phyloP scores from a whole-genome alignment of 2,888 invertebrate species.

The Meganola albula region DNA sequence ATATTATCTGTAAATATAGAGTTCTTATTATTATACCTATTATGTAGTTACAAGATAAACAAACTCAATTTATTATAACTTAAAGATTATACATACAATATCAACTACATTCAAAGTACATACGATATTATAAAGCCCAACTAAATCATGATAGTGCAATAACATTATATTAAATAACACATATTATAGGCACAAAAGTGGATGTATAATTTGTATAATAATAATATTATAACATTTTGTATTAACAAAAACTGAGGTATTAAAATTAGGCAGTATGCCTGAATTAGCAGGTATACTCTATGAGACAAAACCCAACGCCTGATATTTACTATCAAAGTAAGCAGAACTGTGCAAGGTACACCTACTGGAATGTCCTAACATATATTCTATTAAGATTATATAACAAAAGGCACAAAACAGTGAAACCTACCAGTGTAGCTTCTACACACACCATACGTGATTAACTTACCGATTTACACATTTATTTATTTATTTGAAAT shows the following conservation, averaged over 20 bases:
- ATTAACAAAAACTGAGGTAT: conserved; percentile 59
- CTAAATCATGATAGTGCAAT: conserved; percentile 60
- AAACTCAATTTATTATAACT: conserved; percentile 67
- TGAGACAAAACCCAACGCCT: neutral
- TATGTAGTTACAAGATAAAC: conserved; percentile 67
- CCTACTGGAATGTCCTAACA: conserved; percentile 66
- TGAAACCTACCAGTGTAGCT: conserved; percentile 57
- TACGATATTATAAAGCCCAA: conserved; percentile 59
- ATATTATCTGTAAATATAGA: conserved; percentile 78
- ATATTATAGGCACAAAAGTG: conserved; percentile 70
- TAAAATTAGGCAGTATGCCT: conserved; percentile 3
- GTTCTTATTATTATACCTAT: conserved; percentile 68
- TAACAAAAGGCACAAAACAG: conserved; percentile 72
- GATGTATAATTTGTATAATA: conserved; percentile 48
- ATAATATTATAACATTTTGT: conserved; percentile 50
- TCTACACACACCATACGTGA: conserved; percentile 56
- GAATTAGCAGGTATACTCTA: conserved; percentile 1
- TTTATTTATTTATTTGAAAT: conserved; percentile 50
- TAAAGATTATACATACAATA: conserved; percentile 56
- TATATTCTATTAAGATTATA: conserved; percentile 48
- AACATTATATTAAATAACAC: conserved; percentile 53
- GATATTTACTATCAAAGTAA: conserved; percentile 5
- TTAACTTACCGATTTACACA: conserved; percentile 46
- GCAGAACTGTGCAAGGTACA: conserved; percentile 52
- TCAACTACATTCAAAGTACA: conserved; percentile 56